Conservation (phyloP, 2,113 vertebrate genomes). For the Oreocharis arfaki region DNA sequence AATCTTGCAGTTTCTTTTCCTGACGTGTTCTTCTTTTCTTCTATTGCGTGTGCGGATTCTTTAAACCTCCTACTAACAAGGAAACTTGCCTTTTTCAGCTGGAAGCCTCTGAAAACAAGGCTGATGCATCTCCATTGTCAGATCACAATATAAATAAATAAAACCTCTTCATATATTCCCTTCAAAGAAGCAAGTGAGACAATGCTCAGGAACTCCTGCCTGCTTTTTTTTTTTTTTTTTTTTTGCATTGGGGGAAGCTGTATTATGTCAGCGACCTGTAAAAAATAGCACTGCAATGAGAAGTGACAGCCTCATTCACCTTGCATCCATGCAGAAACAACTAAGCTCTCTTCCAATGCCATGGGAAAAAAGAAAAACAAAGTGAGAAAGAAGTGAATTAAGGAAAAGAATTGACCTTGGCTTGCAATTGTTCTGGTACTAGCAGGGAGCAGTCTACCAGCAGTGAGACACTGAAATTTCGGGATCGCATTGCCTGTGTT, state of each 20-base stretch:
- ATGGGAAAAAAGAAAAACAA: constrained; percentile 29
- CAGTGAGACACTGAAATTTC: not conserved
- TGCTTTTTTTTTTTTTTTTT: not conserved
- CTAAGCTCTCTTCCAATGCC: constrained; percentile 68
- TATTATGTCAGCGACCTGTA: constrained; percentile 82
- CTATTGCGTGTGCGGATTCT: not conserved
- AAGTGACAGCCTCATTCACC: constrained; percentile 81
- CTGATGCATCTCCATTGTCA: constrained; percentile 43
- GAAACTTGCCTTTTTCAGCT: constrained; percentile 46
- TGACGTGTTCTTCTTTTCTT: not conserved
- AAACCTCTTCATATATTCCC: not conserved
- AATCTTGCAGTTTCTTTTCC: not conserved
- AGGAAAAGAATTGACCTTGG: constrained; percentile 78
- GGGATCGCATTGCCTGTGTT: not conserved
- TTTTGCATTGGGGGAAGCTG: not conserved
- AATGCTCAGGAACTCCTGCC: constrained; percentile 28
- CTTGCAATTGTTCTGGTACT: constrained; percentile 17
- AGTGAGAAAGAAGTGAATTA: not conserved
- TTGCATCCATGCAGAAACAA: constrained; percentile 86
- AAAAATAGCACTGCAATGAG: constrained; percentile 83
- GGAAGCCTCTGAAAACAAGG: constrained; percentile 52
- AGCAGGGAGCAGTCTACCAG: not conserved
- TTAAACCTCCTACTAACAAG: constrained; percentile 48
- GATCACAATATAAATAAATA: constrained; percentile 53
- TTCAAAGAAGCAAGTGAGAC: constrained; percentile 15